These are phyloP conservation scores for Amphiprion clarkii DNA, from an alignment of 2,797 vertebrate genomes.

Conservation along the genomic window DNA sequence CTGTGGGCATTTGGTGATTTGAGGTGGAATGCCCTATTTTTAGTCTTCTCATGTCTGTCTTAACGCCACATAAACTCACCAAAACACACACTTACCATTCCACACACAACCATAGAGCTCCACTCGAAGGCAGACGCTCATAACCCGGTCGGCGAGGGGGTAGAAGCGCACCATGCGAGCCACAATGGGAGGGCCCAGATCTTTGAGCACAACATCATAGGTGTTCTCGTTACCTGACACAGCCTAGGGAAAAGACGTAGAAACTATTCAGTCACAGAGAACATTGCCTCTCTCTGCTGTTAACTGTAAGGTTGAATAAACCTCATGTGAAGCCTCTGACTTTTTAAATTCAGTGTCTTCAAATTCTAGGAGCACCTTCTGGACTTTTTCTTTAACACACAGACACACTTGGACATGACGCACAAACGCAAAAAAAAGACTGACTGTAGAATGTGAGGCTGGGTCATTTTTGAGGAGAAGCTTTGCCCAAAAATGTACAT, in stretches of 20 bases:
- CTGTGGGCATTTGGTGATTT: no score
- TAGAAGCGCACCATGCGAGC: conserved; percentile 93
- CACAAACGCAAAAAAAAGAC: not conserved
- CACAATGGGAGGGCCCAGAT: conserved; percentile 92
- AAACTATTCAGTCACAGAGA: conserved; percentile 44
- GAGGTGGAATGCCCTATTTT: not conserved
- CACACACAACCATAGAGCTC: conserved; percentile 96
- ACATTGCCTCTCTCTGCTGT: conserved; percentile 7
- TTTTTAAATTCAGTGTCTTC: conserved; percentile 43
- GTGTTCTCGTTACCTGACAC: conserved; percentile 95
- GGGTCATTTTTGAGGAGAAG: conserved; percentile 13
- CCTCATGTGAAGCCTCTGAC: conserved; percentile 27
- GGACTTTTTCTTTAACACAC: conserved; percentile 28
- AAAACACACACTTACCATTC: conserved; percentile 84
- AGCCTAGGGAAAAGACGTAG: conserved; percentile 81
- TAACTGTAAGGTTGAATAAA: conserved; percentile 29
- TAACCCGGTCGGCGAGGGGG: conserved; percentile 93
- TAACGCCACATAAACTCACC: conserved; percentile 3
- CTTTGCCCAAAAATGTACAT: conserved; percentile 20
- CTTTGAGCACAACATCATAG: conserved; percentile 93
- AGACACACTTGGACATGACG: not conserved
- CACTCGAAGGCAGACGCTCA: conserved; percentile 97
- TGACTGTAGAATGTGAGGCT: conserved; percentile 23
- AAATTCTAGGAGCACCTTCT: conserved; percentile 4
- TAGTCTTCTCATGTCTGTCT: not conserved